Evolutionary conservation across 2,797 vertebrate species (phyloP), one percentile per base, ranked within the genome.

Genomic region (Nannoperca australis): DNA sequence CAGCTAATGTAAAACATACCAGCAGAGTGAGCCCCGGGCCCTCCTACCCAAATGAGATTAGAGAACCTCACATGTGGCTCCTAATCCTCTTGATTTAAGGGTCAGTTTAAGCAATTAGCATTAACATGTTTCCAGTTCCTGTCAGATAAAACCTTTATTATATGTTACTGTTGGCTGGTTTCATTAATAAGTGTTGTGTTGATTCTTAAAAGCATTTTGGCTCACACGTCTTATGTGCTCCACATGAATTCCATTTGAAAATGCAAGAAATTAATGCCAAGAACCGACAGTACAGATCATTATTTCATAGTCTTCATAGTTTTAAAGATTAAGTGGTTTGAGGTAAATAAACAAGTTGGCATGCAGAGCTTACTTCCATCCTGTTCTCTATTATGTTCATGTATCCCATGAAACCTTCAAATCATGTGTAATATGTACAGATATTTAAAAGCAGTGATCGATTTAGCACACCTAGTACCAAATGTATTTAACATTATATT

Each of bases 41-140:
- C 81, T 72, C 72, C 79, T 62, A 73, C 70, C 78, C 64, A 73
- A 85, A 93, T 91, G 78, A 93, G 94, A 94, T 93, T 91, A 91
- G 78, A 87, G 89, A 73, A 73, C 71, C 86, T 89, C 89, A 88
- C 93, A 93, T 92, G 89, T 93, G 93, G 86, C 79, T 85, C 86
- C 76, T 93, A 94, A 95, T 94, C 92, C 91, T 74, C 85, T 70
- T 82, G 90, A 93, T 93, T 94, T 90, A 91, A 89, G 88, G 82
- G 76, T 59, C 77, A 82, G 84, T 92, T 92, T 85, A 90, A 88
- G 84, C 79, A 82, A 89, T 94, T 92, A 75, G 85, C 80, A 90
- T 88, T 76, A 90, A 91, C 75, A 74, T 89, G 73, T 81, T 85
- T 89, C 82, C 79, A 85, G 58, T 89, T 94, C 87, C 85, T 90